Conservation (phyloP, 2,113 vertebrate genomes). For the Saccopteryx bilineata region DNA sequence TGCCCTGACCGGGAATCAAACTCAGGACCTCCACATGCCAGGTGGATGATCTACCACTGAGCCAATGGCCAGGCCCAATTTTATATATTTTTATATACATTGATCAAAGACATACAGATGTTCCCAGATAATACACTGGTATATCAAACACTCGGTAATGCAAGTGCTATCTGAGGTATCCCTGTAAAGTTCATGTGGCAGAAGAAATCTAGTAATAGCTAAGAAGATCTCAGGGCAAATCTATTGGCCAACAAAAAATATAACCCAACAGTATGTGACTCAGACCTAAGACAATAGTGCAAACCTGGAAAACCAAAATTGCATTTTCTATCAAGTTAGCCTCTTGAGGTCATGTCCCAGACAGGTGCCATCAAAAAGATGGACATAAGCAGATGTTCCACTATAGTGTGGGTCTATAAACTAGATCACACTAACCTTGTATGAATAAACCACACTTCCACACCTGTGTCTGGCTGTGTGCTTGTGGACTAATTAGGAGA, state of each 20-base stretch:
- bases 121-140: not conserved
- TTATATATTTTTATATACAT: not conserved
- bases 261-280: not conserved
- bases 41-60: too few relatives aligned
- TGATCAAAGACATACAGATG: not conserved
- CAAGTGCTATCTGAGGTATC: not conserved
- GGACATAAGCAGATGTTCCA: not conserved
- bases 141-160: not conserved
- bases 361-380: not conserved
- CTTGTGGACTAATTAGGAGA: not conserved
- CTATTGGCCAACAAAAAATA: not conserved
- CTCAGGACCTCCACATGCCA: too few relatives aligned
- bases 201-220: not conserved
- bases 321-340: not conserved
- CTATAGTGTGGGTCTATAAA: not conserved
- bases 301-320: not conserved
- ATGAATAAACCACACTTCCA: not conserved
- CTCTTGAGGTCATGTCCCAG: not conserved
- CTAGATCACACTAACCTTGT: not conserved
- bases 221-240: not conserved
- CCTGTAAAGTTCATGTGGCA: not conserved
- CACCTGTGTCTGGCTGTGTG: not conserved
- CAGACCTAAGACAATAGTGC: not conserved
- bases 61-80: too few relatives aligned
- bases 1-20: too few relatives aligned